phyloP scores from a whole-genome alignment of 2,797 vertebrate species.

The Phrynocephalus vlangalii region DNA sequence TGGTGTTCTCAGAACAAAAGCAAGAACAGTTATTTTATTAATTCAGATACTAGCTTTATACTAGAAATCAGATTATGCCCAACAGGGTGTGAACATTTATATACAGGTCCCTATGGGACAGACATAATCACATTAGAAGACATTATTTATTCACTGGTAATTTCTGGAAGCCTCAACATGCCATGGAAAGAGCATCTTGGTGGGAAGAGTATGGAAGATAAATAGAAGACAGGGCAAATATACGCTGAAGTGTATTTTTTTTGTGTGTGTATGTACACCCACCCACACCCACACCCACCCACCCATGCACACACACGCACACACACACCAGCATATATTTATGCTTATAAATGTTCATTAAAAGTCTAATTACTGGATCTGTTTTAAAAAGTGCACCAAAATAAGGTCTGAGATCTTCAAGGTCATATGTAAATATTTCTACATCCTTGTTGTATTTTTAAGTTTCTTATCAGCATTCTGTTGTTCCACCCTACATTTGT shows the following conservation, averaged over 20 bases:
- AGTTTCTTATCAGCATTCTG: too few relatives aligned
- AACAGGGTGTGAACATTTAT: slow-evolving; percentile 57
- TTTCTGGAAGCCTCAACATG: slow-evolving; percentile 44
- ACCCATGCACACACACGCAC: too few relatives aligned
- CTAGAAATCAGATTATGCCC: slow-evolving; percentile 50
- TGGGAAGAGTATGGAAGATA: slow-evolving; percentile 23
- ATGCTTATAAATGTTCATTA: too few relatives aligned
- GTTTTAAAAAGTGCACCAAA: too few relatives aligned
- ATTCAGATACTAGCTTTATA: slow-evolving; percentile 49
- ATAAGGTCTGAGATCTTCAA: too few relatives aligned
- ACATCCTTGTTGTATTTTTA: too few relatives aligned
- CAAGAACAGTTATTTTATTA: slow-evolving; percentile 1
- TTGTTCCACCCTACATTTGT: too few relatives aligned
- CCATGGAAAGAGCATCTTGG: slow-evolving; percentile 31
- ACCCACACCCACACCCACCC: too few relatives aligned
- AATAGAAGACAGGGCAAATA: slow-evolving; percentile 21
- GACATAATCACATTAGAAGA: slow-evolving; percentile 50
- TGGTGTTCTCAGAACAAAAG: slow-evolving; percentile 46
- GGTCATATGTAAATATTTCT: too few relatives aligned
- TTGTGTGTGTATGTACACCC: too few relatives aligned
- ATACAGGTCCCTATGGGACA: slow-evolving; percentile 46
- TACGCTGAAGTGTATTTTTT: background rate
- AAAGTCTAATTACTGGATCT: too few relatives aligned
- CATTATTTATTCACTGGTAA: slow-evolving; percentile 56
- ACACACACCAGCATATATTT: too few relatives aligned